Percentiles rank a stretch among this genome's conserved stretches.
Conservation (phyloP, 2,113 vertebrate species). For the Apteryx owenii region DNA sequence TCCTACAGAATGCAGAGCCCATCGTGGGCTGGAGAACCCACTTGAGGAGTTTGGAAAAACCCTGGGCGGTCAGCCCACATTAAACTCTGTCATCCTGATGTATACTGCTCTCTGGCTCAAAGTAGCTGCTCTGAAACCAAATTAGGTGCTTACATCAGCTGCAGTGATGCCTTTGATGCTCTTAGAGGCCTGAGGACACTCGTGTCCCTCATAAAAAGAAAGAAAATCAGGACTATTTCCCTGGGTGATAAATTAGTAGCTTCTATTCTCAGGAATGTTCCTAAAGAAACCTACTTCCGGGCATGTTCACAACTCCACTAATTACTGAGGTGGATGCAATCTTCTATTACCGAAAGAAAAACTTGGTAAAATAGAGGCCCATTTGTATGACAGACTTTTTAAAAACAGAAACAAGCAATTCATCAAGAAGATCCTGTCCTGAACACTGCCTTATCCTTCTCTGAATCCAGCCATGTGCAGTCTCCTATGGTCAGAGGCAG, state of each 20-base stretch:
- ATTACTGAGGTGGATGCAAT: background rate
- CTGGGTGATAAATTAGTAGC: background rate
- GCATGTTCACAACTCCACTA: background rate
- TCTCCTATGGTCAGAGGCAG: background rate
- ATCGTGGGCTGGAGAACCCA: too few species aligned
- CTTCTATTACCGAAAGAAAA: background rate
- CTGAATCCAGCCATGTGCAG: background rate
- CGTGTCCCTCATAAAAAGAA: background rate
- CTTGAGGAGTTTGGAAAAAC: accelerated
- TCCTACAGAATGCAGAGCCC: too few species aligned
- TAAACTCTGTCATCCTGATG: too few species aligned
- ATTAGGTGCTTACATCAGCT: background rate
- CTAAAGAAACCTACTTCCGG: background rate
- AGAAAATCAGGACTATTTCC: background rate
- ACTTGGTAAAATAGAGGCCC: background rate
- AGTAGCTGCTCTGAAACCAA: background rate
- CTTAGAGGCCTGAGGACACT: background rate
- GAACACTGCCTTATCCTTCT: background rate
- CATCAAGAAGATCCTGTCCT: background rate
- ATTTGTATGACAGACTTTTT: background rate
- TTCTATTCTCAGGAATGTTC: background rate
- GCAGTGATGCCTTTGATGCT: background rate
- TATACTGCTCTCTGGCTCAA: background rate
- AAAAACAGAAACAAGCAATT: background rate
- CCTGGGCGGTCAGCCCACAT: background rate